Conservation (phyloP, 1,140 invertebrate genomes). For the Plodia interpunctella region DNA sequence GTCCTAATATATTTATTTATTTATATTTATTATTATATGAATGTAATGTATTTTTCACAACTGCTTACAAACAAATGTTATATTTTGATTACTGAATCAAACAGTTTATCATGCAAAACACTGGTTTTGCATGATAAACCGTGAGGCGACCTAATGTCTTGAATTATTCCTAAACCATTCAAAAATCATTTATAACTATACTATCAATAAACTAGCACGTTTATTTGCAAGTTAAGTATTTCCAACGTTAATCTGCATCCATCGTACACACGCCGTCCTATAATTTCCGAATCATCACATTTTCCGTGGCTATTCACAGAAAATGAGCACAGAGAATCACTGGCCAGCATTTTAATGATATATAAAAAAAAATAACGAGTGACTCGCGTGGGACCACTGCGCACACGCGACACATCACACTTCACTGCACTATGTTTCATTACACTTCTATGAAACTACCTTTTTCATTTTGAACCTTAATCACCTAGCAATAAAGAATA, state of each 20-base stretch:
- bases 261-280: neutral
- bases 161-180: too few relatives aligned
- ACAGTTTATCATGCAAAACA: too few relatives aligned
- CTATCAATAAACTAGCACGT: too few relatives aligned
- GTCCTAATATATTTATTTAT: too few relatives aligned
- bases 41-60: too few relatives aligned
- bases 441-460: neutral
- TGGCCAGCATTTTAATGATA: neutral
- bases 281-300: neutral
- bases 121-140: too few relatives aligned
- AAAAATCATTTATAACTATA: too few relatives aligned
- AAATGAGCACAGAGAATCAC: conserved; percentile 4
- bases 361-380: conserved; percentile 4
- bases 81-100: too few relatives aligned
- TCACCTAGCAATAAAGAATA: neutral
- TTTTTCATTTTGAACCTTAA: neutral
- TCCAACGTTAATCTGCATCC: neutral
- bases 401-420: conserved; percentile 6
- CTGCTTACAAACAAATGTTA: too few relatives aligned
- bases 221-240: too few relatives aligned
- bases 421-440: neutral
- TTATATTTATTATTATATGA: too few relatives aligned
- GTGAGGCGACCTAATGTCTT: too few relatives aligned
- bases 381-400: neutral
- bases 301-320: neutral